These are phyloP conservation scores for Leptinotarsa lineolata DNA, from an alignment of 1,140 invertebrate species.

Conservation along the genomic window DNA sequence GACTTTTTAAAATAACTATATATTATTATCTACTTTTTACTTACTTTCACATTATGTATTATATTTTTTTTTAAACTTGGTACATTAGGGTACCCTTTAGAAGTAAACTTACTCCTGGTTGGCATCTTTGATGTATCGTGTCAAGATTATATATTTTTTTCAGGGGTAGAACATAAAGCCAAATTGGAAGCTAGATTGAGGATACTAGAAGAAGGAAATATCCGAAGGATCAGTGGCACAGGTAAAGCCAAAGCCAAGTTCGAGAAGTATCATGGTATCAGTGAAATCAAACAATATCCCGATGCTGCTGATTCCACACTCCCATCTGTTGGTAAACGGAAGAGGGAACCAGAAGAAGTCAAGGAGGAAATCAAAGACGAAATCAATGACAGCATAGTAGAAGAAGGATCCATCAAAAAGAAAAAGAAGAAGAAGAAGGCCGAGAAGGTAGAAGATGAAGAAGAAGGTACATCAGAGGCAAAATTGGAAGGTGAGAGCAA, in stretches of 20 bases:
- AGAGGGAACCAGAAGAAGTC: constrained; percentile 56
- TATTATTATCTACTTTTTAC: no score
- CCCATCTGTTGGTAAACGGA: constrained; percentile 57
- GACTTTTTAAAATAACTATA: no score
- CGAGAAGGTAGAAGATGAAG: constrained; percentile 47
- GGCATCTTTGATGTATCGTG: no score
- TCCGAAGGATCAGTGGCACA: constrained; percentile 82
- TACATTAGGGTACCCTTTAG: no score
- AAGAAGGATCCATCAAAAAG: constrained; percentile 28
- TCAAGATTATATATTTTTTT: neutral
- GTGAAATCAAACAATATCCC: constrained; percentile 69
- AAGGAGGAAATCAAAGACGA: constrained; percentile 46
- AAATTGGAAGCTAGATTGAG: constrained; percentile 82
- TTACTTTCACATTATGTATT: no score
- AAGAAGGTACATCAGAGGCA: constrained; percentile 6
- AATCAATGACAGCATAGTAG: constrained; percentile 42
- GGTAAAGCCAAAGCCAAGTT: constrained; percentile 85
- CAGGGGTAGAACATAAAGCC: constrained; percentile 78
- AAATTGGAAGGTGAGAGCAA: constrained; percentile 12
- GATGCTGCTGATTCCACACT: constrained; percentile 65
- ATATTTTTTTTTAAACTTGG: no score
- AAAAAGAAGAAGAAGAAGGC: constrained; percentile 55
- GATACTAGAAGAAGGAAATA: constrained; percentile 82
- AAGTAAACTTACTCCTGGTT: no score
- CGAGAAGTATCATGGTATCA: constrained; percentile 87